Conservation (phyloP, 2,888 invertebrate genomes). For the Polydrusus pterygomalis region DNA sequence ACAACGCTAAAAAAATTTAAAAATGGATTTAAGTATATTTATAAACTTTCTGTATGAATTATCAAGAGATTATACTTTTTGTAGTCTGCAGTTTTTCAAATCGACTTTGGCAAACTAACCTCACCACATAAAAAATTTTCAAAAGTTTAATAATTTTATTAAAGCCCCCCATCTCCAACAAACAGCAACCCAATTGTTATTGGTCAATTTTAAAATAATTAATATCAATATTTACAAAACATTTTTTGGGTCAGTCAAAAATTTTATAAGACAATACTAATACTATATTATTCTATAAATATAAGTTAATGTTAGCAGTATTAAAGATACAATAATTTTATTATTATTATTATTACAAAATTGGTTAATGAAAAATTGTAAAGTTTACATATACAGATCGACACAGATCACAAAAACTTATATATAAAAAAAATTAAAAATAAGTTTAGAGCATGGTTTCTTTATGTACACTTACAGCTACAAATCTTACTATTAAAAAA, state of each 20-base stretch:
- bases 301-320: conserved; percentile 48
- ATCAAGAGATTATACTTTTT: too few species aligned
- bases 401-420: conserved; percentile 47
- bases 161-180: conserved; percentile 22
- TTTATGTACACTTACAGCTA: conserved; percentile 24
- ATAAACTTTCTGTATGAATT: too few species aligned
- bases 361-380: conserved; percentile 38
- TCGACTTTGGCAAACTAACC: neutral
- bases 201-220: conserved; percentile 35
- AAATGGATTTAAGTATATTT: too few species aligned
- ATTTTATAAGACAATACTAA: conserved; percentile 26
- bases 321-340: conserved; percentile 36
- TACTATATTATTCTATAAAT: conserved; percentile 34
- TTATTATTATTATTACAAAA: conserved; percentile 5
- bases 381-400: conserved; percentile 52
- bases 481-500: conserved; percentile 17
- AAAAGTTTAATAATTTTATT: conserved; percentile 21
- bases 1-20: too few species aligned
- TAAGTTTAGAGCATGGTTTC: conserved; percentile 44
- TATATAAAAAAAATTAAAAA: conserved; percentile 48
- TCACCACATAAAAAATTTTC: conserved; percentile 3
- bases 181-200: conserved; percentile 28
- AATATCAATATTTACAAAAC: conserved; percentile 40
- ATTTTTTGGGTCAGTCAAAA: conserved; percentile 40
- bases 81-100: too few species aligned